A percentile compares a stretch with the other conserved stretches of the same genome.
phyloP scores from a whole-genome alignment of 2,797 vertebrate species.

The Carduelis carduelis region DNA sequence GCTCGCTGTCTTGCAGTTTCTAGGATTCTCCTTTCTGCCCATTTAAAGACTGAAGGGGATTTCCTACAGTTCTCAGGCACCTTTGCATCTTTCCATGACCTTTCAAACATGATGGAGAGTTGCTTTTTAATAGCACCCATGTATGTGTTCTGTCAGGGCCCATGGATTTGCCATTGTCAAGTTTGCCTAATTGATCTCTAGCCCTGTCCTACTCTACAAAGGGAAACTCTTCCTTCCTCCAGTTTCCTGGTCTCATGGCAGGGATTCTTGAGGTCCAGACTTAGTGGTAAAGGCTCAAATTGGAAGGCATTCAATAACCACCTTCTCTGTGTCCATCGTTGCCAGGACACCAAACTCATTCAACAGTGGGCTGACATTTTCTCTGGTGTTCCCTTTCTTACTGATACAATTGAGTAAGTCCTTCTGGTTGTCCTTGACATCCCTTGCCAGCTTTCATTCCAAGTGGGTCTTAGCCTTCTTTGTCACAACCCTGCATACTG shows the following conservation, averaged over 20 bases:
- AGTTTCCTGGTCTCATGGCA: neutral
- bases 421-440: neutral
- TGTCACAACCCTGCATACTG: neutral
- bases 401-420: neutral
- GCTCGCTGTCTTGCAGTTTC: neutral
- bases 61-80: neutral
- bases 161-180: neutral
- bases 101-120: neutral
- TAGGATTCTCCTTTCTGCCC: neutral
- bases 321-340: neutral
- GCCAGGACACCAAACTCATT: neutral
- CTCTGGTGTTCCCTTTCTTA: neutral
- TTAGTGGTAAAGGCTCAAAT: neutral
- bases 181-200: neutral
- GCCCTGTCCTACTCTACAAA: neutral
- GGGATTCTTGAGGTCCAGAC: neutral
- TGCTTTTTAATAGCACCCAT: neutral
- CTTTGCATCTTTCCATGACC: neutral
- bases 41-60: neutral
- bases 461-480: neutral
- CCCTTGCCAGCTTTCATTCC: neutral
- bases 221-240: neutral
- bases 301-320: neutral
- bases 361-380: neutral
- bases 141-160: neutral